Percentiles rank a stretch among this genome's conserved stretches.
Conservation (phyloP, 2,797 vertebrate species). For the Perodicticus potto region DNA sequence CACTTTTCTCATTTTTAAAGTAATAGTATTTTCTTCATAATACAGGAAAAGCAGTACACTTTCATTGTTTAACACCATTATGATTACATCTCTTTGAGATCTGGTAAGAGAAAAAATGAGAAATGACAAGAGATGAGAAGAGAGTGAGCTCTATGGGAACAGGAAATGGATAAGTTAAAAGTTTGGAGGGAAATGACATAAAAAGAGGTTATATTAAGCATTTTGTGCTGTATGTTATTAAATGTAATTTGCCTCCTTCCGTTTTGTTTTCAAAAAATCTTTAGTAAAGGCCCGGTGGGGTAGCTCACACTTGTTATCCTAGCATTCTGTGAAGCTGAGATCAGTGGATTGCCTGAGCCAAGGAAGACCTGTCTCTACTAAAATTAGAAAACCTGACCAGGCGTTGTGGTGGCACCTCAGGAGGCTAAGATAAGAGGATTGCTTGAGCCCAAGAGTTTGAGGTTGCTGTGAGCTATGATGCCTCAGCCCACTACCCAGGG, state of each 20-base stretch:
- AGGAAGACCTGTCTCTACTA: too few relatives aligned
- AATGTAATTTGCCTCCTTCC: not conserved
- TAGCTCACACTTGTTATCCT: too few relatives aligned
- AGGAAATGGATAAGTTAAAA: not conserved
- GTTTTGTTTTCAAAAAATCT: not conserved
- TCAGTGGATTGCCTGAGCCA: too few relatives aligned
- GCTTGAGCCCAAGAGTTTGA: too few relatives aligned
- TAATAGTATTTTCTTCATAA: not conserved
- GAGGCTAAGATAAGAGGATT: too few relatives aligned
- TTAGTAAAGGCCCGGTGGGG: not conserved
- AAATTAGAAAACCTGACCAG: too few relatives aligned
- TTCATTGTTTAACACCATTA: not conserved
- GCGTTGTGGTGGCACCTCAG: too few relatives aligned
- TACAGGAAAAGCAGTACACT: not conserved
- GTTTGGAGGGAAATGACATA: not conserved
- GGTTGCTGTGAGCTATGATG: too few relatives aligned
- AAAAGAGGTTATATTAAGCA: not conserved
- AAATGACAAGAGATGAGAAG: not conserved
- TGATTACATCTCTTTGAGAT: not conserved
- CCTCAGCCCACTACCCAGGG: too few relatives aligned
- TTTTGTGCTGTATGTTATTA: not conserved
- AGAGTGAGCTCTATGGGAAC: not conserved
- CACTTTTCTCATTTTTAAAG: constrained; percentile 37
- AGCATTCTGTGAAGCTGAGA: too few relatives aligned
- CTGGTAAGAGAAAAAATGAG: not conserved